A percentile compares a stretch with the other conserved stretches of the same genome.
These are phyloP conservation scores for Euproctis similis DNA, from an alignment of 2,888 invertebrate genomes.

Conservation along the genomic window DNA sequence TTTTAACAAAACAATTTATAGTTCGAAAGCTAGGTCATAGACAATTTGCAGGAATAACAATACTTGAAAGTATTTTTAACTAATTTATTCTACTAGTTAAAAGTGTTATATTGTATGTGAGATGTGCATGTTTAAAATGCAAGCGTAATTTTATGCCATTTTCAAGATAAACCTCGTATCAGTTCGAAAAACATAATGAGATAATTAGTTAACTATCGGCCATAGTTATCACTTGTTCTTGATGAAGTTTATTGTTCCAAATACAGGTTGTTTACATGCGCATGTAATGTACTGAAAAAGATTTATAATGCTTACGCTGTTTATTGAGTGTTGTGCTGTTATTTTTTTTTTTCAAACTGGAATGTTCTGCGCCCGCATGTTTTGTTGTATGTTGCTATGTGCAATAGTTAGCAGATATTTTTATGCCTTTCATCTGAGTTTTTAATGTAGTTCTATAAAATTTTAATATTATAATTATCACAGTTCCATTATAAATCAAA, in stretches of 20 bases:
- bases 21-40: too few species aligned
- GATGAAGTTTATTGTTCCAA: slow-evolving; percentile 66
- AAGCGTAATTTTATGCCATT: too few species aligned
- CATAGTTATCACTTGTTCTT: slow-evolving; percentile 56
- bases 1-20: too few species aligned
- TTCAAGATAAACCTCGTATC: slow-evolving; percentile 42
- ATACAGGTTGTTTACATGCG: slow-evolving; percentile 63
- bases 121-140: too few species aligned
- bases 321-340: slow-evolving; percentile 19
- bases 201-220: slow-evolving; percentile 57
- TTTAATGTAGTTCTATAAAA: too few species aligned
- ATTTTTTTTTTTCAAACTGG: slow-evolving; percentile 20
- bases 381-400: slow-evolving; percentile 9
- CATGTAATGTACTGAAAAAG: slow-evolving; percentile 36
- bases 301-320: slow-evolving; percentile 37
- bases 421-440: not conserved
- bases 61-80: too few species aligned
- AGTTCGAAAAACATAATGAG: slow-evolving; percentile 51
- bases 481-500: too few species aligned
- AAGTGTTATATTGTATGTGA: too few species aligned
- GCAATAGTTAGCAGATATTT: slow-evolving; percentile 7
- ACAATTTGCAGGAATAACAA: too few species aligned
- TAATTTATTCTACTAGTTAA: too few species aligned
- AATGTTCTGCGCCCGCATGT: slow-evolving; percentile 14
- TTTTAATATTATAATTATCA: too few species aligned